Base-by-base conservation (phyloP, 1,140 invertebrate species). In the Scaptodrosophila lebanonensis region DNA sequence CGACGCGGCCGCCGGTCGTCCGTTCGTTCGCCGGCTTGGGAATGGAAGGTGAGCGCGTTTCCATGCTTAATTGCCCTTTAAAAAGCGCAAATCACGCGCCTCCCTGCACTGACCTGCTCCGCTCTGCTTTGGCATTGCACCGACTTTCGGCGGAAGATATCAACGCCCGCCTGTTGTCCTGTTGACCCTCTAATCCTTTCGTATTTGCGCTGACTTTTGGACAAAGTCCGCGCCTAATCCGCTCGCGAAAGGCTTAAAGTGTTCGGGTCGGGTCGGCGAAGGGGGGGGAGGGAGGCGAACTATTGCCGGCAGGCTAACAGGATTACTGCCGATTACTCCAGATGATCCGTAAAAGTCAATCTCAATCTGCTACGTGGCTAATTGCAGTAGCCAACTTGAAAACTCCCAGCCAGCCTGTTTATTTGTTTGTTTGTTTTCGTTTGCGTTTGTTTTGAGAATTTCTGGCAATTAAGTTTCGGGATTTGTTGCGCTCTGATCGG, bases 371-470 rank as follows among this genome's bases (percentile, higher is more conserved):
- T 13, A 12, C 29, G 27, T 36, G 20, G 30, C 48, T 22, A 29
- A 13, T 27, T 45, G 13, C 25, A 32, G 38, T 29, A 42, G 20
- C 17, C 13, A 8, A 16, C 9, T 30, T 25, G 3, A 8, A n/a
- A 25, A 25, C 22, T 25, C 22, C 22, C 22, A 25, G 22, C 3
- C 22, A 25, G 8, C 8, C 22, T 25, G 22, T 76, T 52, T 79
- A 75, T 82, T 82, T 82, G 66, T 82, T 82, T 82, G 70, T 82
- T 82, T 82, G 59, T 82, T 67, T 67, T 82, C 76, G 75, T 82
- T 82, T 82, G 75, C 76, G 75, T 82, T 82, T 82, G 75, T 82
- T 82, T 82, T 82, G 75, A 82, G 75, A 82, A 82, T 82, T 82
- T 58, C 62, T 63, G 62, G 62, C 75, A 83, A 82, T 82, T 82